These are phyloP conservation scores for Urophycis tenuis DNA, from an alignment of 2,797 vertebrate species.

Conservation along the genomic window DNA sequence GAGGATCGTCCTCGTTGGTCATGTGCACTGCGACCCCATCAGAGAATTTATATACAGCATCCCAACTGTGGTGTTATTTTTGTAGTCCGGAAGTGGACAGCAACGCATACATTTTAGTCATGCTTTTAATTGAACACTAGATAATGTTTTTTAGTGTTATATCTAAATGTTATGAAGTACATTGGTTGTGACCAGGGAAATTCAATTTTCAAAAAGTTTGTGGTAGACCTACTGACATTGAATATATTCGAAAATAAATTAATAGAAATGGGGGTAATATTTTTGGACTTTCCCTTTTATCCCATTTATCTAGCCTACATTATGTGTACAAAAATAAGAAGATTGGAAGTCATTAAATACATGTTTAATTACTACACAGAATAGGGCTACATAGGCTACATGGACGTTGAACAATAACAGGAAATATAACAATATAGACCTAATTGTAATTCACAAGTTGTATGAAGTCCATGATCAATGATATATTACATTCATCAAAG, in stretches of 20 bases:
- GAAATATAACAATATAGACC: not conserved
- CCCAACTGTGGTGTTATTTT: not conserved
- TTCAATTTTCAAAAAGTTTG: too few relatives aligned
- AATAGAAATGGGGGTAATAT: not conserved
- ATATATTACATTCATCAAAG: too few relatives aligned
- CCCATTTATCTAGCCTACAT: not conserved
- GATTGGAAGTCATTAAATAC: not conserved
- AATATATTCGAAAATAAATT: too few relatives aligned
- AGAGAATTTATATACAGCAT: not conserved
- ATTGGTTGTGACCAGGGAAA: too few relatives aligned
- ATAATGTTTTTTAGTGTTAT: too few relatives aligned
- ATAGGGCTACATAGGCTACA: not conserved
- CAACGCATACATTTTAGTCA: not conserved
- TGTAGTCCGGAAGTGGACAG: constrained; percentile 5
- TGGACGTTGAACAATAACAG: not conserved
- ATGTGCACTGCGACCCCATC: constrained; percentile 14
- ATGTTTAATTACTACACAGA: not conserved
- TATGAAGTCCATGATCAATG: too few relatives aligned
- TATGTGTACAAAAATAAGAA: not conserved
- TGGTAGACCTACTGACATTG: too few relatives aligned
- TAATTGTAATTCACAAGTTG: not conserved
- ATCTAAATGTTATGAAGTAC: not conserved
- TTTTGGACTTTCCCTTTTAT: not conserved
- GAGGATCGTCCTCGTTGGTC: constrained; percentile 33
- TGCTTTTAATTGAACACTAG: not conserved